Percentiles rank a stretch among this genome's conserved stretches.
phyloP scores from a whole-genome alignment of 1,140 invertebrate genomes.

The Psix sp. region DNA sequence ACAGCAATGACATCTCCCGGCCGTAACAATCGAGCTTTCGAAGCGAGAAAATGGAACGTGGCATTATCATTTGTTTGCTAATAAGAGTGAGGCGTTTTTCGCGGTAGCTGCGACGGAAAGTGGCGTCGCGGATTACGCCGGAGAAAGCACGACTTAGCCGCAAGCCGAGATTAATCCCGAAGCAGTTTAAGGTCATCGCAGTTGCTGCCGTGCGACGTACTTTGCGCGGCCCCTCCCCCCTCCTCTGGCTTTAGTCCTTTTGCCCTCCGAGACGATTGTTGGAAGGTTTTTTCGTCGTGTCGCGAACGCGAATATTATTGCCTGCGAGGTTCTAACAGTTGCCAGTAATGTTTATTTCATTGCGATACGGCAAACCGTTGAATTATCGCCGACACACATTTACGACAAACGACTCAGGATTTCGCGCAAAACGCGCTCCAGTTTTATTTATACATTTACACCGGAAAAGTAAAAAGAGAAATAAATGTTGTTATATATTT shows the following conservation, averaged over 20 bases:
- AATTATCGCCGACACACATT: constrained; percentile 51
- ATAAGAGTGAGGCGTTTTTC: too few relatives aligned
- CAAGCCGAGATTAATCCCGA: constrained; percentile 47
- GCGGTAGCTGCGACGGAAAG: constrained; percentile 14
- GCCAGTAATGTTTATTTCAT: constrained; percentile 56
- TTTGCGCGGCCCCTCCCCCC: constrained; percentile 5
- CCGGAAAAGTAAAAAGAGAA: too few relatives aligned
- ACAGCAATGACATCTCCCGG: too few relatives aligned
- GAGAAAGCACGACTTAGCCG: constrained; percentile 36
- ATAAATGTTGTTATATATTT: too few relatives aligned
- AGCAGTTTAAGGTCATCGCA: constrained; percentile 47
- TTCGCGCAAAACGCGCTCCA: constrained; percentile 35
- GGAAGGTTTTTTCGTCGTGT: constrained; percentile 4
- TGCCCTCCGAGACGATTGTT: too few relatives aligned
- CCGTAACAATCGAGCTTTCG: too few relatives aligned
- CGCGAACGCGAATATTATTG: constrained; percentile 54
- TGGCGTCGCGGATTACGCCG: constrained; percentile 21
- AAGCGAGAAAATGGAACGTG: too few relatives aligned
- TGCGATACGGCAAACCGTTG: constrained; percentile 50
- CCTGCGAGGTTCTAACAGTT: constrained; percentile 49
- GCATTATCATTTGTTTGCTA: too few relatives aligned
- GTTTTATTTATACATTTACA: constrained; percentile 48
- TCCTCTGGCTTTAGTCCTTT: neutral
- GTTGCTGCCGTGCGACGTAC: constrained; percentile 21
- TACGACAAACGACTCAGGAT: constrained; percentile 24